A percentile compares a stretch with the other conserved stretches of the same genome.
These are phyloP conservation scores for Tenthredo scrophulariae DNA, from an alignment of 2,888 invertebrate genomes.

Conservation along the genomic window DNA sequence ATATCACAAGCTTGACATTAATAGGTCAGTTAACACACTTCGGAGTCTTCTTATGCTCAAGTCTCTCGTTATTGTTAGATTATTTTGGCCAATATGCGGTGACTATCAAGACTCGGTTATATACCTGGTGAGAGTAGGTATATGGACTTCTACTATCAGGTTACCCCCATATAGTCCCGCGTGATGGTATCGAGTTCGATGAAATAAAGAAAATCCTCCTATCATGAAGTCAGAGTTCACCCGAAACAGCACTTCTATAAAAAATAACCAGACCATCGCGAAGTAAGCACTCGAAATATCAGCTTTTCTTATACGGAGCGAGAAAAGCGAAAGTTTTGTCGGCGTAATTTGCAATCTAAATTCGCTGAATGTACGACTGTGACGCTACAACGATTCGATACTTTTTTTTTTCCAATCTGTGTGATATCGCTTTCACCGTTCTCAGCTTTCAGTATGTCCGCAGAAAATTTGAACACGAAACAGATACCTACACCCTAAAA, in stretches of 20 bases:
- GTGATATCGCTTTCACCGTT: not conserved
- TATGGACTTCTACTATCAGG: not conserved
- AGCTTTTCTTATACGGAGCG: not conserved
- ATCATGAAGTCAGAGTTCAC: not conserved
- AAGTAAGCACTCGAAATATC: conserved; percentile 13
- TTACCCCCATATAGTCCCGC: not conserved
- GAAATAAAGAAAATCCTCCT: not conserved
- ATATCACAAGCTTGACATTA: not conserved
- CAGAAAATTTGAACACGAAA: not conserved
- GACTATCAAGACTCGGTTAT: not conserved
- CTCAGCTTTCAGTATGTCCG: not conserved
- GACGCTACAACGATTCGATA: conserved; percentile 7
- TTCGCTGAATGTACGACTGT: conserved; percentile 20
- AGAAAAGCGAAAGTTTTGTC: not conserved
- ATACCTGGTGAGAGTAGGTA: not conserved
- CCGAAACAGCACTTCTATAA: not conserved
- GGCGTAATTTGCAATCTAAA: conserved; percentile 17
- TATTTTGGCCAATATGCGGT: not conserved
- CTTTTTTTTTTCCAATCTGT: not conserved
- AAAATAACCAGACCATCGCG: not conserved
- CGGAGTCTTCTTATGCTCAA: not conserved
- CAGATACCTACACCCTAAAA: not conserved
- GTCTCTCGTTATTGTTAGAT: conserved; percentile 10
- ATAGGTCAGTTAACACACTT: conserved; percentile 21
- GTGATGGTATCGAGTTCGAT: not conserved